These are phyloP conservation scores for Chesias legatella DNA, from an alignment of 2,888 invertebrate genomes.

Conservation along the genomic window DNA sequence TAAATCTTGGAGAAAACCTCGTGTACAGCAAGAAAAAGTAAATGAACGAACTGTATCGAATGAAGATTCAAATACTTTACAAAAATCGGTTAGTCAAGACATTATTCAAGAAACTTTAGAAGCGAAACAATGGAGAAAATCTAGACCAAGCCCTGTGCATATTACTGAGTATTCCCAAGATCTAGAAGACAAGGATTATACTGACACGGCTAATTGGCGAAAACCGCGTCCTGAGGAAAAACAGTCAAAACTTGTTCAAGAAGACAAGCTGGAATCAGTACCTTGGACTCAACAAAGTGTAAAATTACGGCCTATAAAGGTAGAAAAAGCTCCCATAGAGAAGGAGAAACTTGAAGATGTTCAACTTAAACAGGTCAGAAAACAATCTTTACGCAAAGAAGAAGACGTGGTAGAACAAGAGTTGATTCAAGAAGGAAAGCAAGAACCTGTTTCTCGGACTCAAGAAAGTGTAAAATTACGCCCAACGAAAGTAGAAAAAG, in stretches of 20 bases:
- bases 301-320: slow-evolving; percentile 81
- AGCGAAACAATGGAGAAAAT: slow-evolving; percentile 22
- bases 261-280: slow-evolving; percentile 52
- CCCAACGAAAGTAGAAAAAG: too few relatives aligned
- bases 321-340: slow-evolving; percentile 74
- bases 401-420: slow-evolving; percentile 71
- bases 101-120: slow-evolving; percentile 12
- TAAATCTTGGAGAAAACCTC: slow-evolving; percentile 52
- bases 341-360: slow-evolving; percentile 76
- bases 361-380: slow-evolving; percentile 53
- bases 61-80: slow-evolving; percentile 25
- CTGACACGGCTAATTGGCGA: slow-evolving; percentile 22
- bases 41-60: slow-evolving; percentile 15
- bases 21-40: slow-evolving; percentile 35
- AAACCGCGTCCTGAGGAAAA: slow-evolving; percentile 35
- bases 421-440: slow-evolving; percentile 48
- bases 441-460: slow-evolving; percentile 22
- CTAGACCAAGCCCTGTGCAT: slow-evolving; percentile 10
- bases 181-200: slow-evolving; percentile 19
- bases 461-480: too few relatives aligned
- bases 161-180: slow-evolving; percentile 17
- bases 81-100: slow-evolving; percentile 18
- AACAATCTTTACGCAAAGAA: slow-evolving; percentile 55
- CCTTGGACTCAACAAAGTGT: slow-evolving; percentile 83
- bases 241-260: slow-evolving; percentile 26